Evolutionary conservation across 2,888 invertebrate species (phyloP), one percentile per base, ranked within the genome.

Genomic region (Cheilosia vernalis): DNA sequence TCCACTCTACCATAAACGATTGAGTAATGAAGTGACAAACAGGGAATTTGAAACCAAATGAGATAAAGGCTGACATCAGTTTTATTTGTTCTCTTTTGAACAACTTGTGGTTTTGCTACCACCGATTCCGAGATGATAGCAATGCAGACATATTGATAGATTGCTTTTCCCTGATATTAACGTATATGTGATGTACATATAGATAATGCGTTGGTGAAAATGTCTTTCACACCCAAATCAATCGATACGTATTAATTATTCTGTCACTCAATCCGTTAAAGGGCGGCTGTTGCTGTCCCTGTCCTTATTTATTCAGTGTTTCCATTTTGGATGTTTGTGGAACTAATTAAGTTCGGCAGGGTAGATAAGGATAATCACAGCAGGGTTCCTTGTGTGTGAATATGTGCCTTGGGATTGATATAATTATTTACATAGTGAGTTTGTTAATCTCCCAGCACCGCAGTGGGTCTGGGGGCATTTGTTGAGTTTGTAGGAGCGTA

Each of bases 1-100:
- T 80, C 70, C 70, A 70, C 27, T 74, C 74, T 60, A 70, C 74
- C 84, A 66, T 69, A 76, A 80, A 80, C 76, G 84, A 84, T 84
- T 80, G 74, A 84, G 70, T 80, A 80, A 84, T 70, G 84, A 70
- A 80, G 80, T 70, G 80, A 66, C 51, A 60, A 64, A 74, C 69
- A 70, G 30, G 77, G 21, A 64, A 58, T 64, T 60, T 49, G 47
- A 61, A 19, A 37, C 37, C 4, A 37, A 13, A 37, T 13, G 37
- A 13, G 13, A 13, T 37, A 37, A 37, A 37, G n/a, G 37, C 30
- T 13, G 30, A 37, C 33, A 58, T 15, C 3, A 37, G 44, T 69
- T 80, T 61, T 61, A 21, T 76, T 60, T 58, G 33, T 67, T 61
- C 27, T 51, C 6, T 73, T 19, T 24, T 42, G 15, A 27, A 47